phyloP scores from a whole-genome alignment of 2,113 vertebrate genomes.

The Hassar affinis region DNA sequence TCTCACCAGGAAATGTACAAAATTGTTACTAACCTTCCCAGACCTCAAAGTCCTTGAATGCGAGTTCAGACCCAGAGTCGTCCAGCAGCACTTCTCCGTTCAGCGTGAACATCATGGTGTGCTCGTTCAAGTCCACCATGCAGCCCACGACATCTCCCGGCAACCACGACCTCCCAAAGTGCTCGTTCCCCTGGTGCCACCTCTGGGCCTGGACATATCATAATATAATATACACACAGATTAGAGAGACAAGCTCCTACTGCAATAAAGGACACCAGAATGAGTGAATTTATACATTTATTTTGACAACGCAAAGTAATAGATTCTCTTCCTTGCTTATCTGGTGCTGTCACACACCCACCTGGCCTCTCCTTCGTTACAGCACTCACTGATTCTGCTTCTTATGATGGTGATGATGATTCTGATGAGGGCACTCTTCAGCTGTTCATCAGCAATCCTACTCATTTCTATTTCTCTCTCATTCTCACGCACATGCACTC shows the following conservation, averaged over 20 bases:
- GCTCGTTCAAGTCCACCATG: slow-evolving; percentile 94
- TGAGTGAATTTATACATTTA: not conserved
- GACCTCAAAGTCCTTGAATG: slow-evolving; percentile 92
- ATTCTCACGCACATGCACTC: not conserved
- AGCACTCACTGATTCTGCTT: not conserved
- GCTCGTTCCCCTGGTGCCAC: slow-evolving; percentile 95
- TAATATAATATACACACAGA: not conserved
- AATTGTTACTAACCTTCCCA: slow-evolving; percentile 79
- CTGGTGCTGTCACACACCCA: slow-evolving; percentile 4
- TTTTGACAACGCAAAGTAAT: not conserved
- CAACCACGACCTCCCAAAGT: slow-evolving; percentile 91
- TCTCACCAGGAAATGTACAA: too few relatives aligned
- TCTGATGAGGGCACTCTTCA: slow-evolving; percentile 7
- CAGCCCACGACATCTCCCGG: slow-evolving; percentile 89
- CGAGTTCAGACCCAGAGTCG: slow-evolving; percentile 91
- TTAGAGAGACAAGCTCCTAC: not conserved
- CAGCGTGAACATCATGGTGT: slow-evolving; percentile 93
- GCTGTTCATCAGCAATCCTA: slow-evolving; percentile 16
- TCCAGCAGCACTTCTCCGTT: slow-evolving; percentile 94
- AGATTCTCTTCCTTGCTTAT: not conserved
- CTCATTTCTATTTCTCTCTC: slow-evolving; percentile 18
- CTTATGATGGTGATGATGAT: slow-evolving; percentile 19
- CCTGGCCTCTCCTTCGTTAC: slow-evolving; percentile 15
- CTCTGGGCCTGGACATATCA: slow-evolving; percentile 89
- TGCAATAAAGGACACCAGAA: not conserved